Conservation (phyloP, 2,113 vertebrate species). For the Syngnathus floridae region DNA sequence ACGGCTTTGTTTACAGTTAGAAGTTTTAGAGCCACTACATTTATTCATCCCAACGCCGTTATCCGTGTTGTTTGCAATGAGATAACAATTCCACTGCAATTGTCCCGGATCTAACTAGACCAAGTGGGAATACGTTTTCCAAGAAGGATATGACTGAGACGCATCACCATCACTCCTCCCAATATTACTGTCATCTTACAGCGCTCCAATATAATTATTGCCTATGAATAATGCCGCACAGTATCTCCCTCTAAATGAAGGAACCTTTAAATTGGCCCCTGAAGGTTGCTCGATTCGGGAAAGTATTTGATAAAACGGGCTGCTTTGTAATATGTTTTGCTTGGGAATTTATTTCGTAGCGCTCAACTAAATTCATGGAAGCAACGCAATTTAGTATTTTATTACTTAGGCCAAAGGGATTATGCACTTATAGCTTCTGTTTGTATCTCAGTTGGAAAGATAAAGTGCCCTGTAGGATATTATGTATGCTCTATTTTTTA, state of each 20-base stretch:
- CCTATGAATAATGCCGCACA: conserved; percentile 73
- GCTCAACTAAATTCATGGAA: neutral
- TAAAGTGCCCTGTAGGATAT: neutral
- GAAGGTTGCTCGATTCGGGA: conserved; percentile 53
- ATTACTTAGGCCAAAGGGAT: neutral
- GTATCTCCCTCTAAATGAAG: conserved; percentile 70
- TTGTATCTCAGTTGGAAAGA: neutral
- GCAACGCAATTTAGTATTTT: neutral
- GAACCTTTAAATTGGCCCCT: conserved; percentile 60
- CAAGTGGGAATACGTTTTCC: conserved; percentile 80
- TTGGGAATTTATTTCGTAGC: conserved; percentile 38
- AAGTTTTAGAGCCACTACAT: conserved; percentile 49
- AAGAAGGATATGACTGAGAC: conserved; percentile 79
- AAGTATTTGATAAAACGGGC: conserved; percentile 61
- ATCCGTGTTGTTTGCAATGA: conserved; percentile 77
- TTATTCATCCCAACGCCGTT: conserved; percentile 77
- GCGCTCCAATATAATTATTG: conserved; percentile 77
- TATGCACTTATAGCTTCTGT: neutral
- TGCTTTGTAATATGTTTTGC: conserved; percentile 49
- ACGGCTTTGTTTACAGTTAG: conserved; percentile 59
- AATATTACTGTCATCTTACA: conserved; percentile 84
- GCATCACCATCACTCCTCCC: conserved; percentile 79
- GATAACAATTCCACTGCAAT: conserved; percentile 83
- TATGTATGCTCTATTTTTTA: neutral
- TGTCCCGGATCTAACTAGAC: conserved; percentile 82